Conservation (phyloP, 2,888 invertebrate species). For the Xestia c-nigrum region DNA sequence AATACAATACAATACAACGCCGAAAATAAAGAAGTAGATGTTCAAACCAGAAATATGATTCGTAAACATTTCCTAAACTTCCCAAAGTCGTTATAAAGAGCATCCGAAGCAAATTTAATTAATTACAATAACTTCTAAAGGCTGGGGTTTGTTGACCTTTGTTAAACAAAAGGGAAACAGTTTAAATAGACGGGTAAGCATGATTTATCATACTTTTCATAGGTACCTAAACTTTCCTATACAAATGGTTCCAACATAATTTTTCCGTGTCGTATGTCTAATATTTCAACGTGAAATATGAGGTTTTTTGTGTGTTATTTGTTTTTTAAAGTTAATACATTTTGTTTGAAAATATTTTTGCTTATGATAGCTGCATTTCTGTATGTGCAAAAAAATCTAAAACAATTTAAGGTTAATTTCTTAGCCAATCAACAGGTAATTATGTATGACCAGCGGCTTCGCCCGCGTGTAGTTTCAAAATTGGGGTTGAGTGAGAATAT, state of each 20-base stretch:
- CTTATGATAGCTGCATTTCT: too few relatives aligned
- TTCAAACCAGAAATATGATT: neutral
- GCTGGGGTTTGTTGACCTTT: conserved; percentile 50
- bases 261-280: conserved; percentile 4
- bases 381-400: neutral
- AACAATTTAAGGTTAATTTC: neutral
- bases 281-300: conserved; percentile 31
- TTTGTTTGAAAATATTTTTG: neutral
- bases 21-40: neutral
- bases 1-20: too few relatives aligned
- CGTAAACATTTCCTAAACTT: conserved; percentile 17
- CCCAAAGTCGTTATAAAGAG: conserved; percentile 19
- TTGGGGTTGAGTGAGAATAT: too few relatives aligned
- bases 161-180: conserved; percentile 47
- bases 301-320: conserved; percentile 1
- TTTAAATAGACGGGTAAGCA: conserved; percentile 30
- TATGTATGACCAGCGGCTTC: too few relatives aligned
- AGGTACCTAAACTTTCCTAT: neutral
- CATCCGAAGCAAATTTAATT: conserved; percentile 42
- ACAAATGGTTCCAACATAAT: conserved; percentile 19
- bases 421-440: neutral
- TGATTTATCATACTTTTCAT: conserved; percentile 48
- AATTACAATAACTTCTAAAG: conserved; percentile 43
- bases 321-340: neutral
- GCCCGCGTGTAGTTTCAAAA: too few relatives aligned